Conservation (phyloP, 2,888 invertebrate species). For the Drosophila subquinaria region DNA sequence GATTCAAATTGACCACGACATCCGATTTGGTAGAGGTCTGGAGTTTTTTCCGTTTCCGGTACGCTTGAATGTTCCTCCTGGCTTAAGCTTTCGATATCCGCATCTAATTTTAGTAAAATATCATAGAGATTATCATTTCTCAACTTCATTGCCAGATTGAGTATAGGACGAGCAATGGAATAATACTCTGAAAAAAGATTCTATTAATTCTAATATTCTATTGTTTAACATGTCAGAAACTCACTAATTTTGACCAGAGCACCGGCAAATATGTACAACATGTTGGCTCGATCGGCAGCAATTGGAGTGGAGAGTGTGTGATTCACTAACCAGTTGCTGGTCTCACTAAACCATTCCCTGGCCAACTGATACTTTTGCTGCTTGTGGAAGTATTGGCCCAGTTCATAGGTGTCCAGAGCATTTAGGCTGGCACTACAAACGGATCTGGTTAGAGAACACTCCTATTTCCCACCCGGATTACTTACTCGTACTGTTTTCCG, state of each 20-base stretch:
- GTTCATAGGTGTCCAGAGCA: slow-evolving; percentile 65
- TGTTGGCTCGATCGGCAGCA: background rate
- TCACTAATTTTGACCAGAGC: slow-evolving; percentile 63
- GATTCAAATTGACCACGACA: slow-evolving; percentile 71
- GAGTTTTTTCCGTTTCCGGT: background rate
- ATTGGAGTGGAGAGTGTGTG: slow-evolving; percentile 12
- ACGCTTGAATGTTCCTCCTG: background rate
- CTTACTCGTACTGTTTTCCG: slow-evolving; percentile 91
- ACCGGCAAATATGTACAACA: slow-evolving; percentile 60
- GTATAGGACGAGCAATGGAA: slow-evolving; percentile 28
- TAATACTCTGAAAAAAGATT: slow-evolving; percentile 11
- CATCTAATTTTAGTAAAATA: slow-evolving; percentile 30
- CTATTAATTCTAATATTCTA: background rate
- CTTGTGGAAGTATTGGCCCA: slow-evolving; percentile 60
- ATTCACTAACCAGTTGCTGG: slow-evolving; percentile 34
- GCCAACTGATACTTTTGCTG: slow-evolving; percentile 38
- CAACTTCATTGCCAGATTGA: slow-evolving; percentile 15
- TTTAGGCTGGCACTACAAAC: slow-evolving; percentile 57
- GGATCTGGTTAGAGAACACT: background rate
- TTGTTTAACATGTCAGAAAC: background rate
- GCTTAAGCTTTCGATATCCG: background rate
- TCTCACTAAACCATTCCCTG: slow-evolving; percentile 63
- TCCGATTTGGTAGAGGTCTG: slow-evolving; percentile 45
- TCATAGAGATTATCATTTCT: background rate
- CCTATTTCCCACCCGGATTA: background rate